Conservation (phyloP, 2,797 vertebrate genomes). For the Schizopygopsis pylzovi region DNA sequence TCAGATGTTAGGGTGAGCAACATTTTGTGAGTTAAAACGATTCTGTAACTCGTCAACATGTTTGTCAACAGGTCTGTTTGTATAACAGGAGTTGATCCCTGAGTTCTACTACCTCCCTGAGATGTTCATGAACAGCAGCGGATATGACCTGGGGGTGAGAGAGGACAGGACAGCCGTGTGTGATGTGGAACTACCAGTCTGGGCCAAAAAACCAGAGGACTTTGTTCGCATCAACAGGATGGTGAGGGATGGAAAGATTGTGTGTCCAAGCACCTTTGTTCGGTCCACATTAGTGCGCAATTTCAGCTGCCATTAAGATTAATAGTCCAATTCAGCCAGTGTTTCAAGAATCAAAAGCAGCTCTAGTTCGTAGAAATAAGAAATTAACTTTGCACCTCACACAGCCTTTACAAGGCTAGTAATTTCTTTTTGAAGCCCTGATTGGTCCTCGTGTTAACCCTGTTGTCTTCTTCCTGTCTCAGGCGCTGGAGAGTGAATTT, state of each 20-base stretch:
- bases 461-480: constrained; percentile 52
- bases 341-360: background rate
- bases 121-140: constrained; percentile 98
- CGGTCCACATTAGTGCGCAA: background rate
- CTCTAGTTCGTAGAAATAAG: background rate
- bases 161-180: constrained; percentile 88
- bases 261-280: background rate
- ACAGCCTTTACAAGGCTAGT: constrained; percentile 13
- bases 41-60: background rate
- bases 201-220: constrained; percentile 98
- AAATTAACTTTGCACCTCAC: background rate
- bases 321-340: background rate
- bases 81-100: constrained; percentile 89
- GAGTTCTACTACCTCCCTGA: constrained; percentile 99
- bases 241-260: constrained; percentile 78
- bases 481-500: constrained; percentile 98
- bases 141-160: constrained; percentile 88
- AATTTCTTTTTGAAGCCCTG: constrained; percentile 6
- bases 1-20: constrained; percentile 91
- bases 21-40: background rate
- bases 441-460: constrained; percentile 1
- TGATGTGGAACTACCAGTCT: constrained; percentile 92
- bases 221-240: constrained; percentile 98
- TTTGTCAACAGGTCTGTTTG: constrained; percentile 3
- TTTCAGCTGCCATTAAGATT: constrained; percentile 13